Conservation (phyloP, 1,140 invertebrate genomes). For the Lycorma delicatula region DNA sequence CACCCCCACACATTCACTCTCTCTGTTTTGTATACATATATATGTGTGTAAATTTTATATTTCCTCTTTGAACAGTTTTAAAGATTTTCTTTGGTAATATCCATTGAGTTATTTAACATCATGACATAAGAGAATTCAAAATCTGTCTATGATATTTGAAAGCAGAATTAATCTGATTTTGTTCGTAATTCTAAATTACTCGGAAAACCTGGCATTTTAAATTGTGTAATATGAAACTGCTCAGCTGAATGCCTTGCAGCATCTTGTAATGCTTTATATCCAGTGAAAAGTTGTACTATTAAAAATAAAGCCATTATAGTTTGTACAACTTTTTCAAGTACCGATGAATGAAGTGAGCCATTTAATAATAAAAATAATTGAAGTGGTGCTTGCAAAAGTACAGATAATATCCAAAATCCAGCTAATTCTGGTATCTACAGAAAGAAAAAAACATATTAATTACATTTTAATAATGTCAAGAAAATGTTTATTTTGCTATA, state of each 20-base stretch:
- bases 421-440: not conserved
- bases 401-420: not conserved
- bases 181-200: not conserved
- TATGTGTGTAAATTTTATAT: no score
- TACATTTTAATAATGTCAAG: no score
- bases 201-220: not conserved
- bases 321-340: not conserved
- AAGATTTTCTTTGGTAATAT: no score
- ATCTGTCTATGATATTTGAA: no score
- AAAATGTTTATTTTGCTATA: no score
- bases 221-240: not conserved
- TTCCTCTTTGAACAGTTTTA: no score
- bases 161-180: no score
- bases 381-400: not conserved
- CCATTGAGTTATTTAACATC: no score
- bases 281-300: not conserved
- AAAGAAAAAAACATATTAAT: no score
- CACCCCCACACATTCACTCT: no score
- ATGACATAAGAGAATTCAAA: no score
- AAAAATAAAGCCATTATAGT: not conserved
- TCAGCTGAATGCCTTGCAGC: not conserved
- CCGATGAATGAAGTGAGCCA: not conserved
- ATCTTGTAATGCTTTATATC: not conserved
- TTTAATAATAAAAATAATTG: not conserved
- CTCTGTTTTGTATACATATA: no score